Percentiles rank a stretch among this genome's conserved stretches.
Conservation (phyloP, 1,140 invertebrate genomes). For the Pteromalus puparum region DNA sequence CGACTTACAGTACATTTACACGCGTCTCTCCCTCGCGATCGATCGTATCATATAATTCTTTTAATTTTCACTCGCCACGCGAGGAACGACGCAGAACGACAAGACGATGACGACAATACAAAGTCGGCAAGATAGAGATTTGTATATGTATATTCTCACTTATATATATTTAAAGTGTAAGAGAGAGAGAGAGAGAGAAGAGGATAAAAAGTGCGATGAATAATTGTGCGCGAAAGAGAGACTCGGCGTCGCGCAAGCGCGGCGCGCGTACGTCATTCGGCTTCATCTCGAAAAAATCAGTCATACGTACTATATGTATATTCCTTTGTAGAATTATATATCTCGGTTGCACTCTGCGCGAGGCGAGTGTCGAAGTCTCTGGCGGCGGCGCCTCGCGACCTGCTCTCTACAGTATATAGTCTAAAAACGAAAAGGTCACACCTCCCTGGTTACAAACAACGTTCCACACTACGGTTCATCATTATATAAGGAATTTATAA, state of each 20-base stretch:
- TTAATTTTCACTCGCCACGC: neutral
- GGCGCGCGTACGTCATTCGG: neutral
- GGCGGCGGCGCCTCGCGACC: neutral
- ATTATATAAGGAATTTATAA: slow-evolving; percentile 4
- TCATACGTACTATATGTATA: neutral
- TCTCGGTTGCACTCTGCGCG: neutral
- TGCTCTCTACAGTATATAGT: neutral
- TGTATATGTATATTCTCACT: neutral
- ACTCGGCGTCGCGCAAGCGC: neutral
- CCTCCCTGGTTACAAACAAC: neutral
- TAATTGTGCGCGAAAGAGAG: slow-evolving; percentile 1
- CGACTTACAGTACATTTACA: neutral
- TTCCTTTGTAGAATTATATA: slow-evolving; percentile 2
- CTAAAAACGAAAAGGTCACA: slow-evolving; percentile 18
- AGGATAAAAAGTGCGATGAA: neutral
- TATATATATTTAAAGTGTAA: neutral
- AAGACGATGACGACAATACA: slow-evolving; percentile 7
- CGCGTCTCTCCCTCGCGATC: neutral
- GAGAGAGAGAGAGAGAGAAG: neutral
- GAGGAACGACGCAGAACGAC: neutral
- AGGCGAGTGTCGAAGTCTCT: slow-evolving; percentile 31
- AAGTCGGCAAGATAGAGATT: neutral
- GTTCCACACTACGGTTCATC: neutral
- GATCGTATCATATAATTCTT: neutral
- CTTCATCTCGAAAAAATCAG: neutral